These are phyloP conservation scores for Cinclus mexicanus DNA, from an alignment of 2,113 vertebrate species.

Conservation along the genomic window DNA sequence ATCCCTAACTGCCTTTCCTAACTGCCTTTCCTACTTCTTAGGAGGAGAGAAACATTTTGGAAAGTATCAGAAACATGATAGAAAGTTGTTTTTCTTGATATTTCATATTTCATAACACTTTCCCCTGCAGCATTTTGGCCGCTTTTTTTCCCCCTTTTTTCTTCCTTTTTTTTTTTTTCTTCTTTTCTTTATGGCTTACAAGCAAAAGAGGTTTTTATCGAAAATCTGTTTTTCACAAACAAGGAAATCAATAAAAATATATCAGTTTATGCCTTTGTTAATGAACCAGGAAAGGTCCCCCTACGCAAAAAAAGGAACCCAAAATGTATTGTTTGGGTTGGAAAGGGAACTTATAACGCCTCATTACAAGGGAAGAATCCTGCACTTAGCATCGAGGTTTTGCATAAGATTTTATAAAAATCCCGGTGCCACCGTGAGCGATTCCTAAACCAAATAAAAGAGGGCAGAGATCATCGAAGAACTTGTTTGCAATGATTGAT, in stretches of 20 bases:
- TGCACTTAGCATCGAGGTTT: accelerated
- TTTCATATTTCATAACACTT: slow-evolving; percentile 63
- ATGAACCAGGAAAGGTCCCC: neutral
- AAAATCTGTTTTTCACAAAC: slow-evolving; percentile 57
- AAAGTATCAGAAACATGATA: slow-evolving; percentile 21
- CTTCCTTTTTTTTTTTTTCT: neutral
- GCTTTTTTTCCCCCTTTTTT: neutral
- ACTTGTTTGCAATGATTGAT: slow-evolving; percentile 12
- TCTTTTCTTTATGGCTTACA: neutral
- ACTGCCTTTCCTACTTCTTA: neutral
- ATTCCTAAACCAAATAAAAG: neutral
- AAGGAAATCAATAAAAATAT: slow-evolving; percentile 48
- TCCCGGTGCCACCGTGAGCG: accelerated
- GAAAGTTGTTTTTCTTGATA: slow-evolving; percentile 42
- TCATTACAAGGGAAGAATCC: neutral
- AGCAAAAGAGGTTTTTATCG: slow-evolving; percentile 38
- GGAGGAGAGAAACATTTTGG: neutral
- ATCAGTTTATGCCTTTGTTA: slow-evolving; percentile 28
- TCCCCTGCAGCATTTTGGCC: neutral
- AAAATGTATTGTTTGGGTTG: neutral
- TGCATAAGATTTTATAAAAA: neutral
- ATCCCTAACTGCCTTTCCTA: neutral
- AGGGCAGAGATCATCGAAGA: neutral
- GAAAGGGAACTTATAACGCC: neutral
- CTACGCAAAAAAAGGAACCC: neutral